These are phyloP conservation scores for Lordiphosa stackelbergi DNA, from an alignment of 1,140 invertebrate species.

Conservation along the genomic window DNA sequence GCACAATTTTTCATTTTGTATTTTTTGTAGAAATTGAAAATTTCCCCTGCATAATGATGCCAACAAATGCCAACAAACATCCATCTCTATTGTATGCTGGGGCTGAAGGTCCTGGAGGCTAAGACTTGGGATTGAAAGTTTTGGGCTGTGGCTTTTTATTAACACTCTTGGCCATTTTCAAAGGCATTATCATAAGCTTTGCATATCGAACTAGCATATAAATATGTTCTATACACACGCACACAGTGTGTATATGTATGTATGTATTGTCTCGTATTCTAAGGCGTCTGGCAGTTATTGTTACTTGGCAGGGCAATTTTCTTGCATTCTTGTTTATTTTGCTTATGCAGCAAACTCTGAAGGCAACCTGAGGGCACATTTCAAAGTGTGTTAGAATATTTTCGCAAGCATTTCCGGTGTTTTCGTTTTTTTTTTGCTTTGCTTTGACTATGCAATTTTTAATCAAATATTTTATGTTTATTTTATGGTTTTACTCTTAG, in stretches of 20 bases:
- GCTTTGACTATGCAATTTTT: constrained; percentile 19
- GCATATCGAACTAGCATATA: constrained; percentile 28
- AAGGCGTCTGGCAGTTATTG: constrained; percentile 9
- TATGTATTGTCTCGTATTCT: constrained; percentile 6
- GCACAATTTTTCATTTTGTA: constrained; percentile 13
- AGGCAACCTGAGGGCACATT: constrained; percentile 16
- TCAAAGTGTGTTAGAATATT: constrained; percentile 6
- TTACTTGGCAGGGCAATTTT: constrained; percentile 13
- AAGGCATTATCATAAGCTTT: constrained; percentile 33
- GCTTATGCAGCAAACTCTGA: constrained; percentile 20
- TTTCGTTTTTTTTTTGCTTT: constrained; percentile 6
- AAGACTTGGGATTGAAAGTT: constrained; percentile 9
- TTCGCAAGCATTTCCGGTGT: constrained; percentile 9
- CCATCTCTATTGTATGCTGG: constrained; percentile 3
- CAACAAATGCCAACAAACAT: constrained; percentile 4
- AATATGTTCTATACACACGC: constrained; percentile 5
- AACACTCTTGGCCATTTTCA: constrained; percentile 21
- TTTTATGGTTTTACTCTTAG: constrained; percentile 8
- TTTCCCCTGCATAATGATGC: background rate
- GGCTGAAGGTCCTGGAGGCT: constrained; percentile 8
- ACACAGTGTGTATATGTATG: background rate
- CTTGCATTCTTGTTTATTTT: constrained; percentile 24
- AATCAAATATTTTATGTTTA: constrained; percentile 21
- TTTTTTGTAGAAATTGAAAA: constrained; percentile 16
- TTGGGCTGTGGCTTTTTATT: constrained; percentile 12